Conservation (phyloP, 2,113 vertebrate species). For the Nettapus auritus region DNA sequence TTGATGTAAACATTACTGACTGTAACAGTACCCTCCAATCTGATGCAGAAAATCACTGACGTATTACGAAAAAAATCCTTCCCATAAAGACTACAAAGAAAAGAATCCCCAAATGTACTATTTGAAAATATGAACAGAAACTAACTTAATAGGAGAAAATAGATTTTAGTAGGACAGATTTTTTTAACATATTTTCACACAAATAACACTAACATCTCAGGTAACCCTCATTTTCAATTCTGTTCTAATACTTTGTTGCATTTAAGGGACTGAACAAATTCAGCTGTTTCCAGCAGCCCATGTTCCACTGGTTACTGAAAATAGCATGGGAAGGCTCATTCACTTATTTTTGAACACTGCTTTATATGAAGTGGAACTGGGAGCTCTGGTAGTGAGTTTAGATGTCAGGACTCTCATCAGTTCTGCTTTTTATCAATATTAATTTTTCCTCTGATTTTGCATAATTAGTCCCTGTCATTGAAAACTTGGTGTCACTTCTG, state of each 20-base stretch:
- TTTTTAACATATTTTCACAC: neutral
- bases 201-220: neutral
- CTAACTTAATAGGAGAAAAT: neutral
- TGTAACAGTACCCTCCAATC: conserved; percentile 26
- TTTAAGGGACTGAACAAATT: neutral
- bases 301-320: neutral
- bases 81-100: neutral
- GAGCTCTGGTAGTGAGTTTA: neutral
- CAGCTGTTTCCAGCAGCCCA: neutral
- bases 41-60: conserved; percentile 24
- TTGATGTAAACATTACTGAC: conserved; percentile 63
- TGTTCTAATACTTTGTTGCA: neutral
- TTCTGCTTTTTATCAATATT: neutral
- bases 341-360: neutral
- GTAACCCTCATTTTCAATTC: neutral
- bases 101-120: neutral
- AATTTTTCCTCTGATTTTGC: conserved; percentile 7
- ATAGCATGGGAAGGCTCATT: neutral
- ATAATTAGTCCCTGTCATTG: neutral
- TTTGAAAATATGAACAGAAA: conserved; percentile 38
- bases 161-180: neutral
- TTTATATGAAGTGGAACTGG: neutral
- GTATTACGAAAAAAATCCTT: conserved; percentile 25
- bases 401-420: neutral
- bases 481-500: neutral